A percentile compares a stretch with the other conserved stretches of the same genome.
Conservation (phyloP, 2,797 vertebrate genomes). For the Sebastes wilsoni region DNA sequence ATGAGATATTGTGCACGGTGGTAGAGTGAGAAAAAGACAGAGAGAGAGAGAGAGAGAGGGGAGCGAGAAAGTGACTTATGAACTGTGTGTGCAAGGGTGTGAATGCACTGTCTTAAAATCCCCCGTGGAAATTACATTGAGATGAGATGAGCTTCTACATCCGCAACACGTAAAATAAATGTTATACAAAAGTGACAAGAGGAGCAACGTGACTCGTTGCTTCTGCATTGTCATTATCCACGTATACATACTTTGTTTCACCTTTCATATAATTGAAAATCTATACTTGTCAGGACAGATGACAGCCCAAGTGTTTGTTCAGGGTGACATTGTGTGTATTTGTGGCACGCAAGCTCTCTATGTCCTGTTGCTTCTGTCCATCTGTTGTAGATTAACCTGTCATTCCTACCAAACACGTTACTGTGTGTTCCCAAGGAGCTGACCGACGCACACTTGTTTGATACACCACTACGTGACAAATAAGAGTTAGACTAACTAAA, state of each 20-base stretch:
- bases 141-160: constrained; percentile 26
- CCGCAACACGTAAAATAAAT: neutral
- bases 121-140: constrained; percentile 46
- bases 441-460: constrained; percentile 17
- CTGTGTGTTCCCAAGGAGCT: constrained; percentile 12
- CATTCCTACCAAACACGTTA: constrained; percentile 17
- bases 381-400: constrained; percentile 60
- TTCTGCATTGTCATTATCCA: neutral
- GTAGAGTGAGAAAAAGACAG: constrained; percentile 3
- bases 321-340: constrained; percentile 13
- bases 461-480: neutral
- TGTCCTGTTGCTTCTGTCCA: constrained; percentile 39
- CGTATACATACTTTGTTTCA: neutral
- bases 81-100: constrained; percentile 11
- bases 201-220: neutral
- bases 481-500: neutral
- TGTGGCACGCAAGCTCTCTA: neutral
- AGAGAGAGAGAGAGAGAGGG: neutral
- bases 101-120: constrained; percentile 33
- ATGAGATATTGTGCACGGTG: constrained; percentile 62
- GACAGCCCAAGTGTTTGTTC: neutral
- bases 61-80: neutral
- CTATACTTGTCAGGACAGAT: neutral
- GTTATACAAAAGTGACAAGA: constrained; percentile 8
- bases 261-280: neutral